phyloP scores from a whole-genome alignment of 2,113 vertebrate genomes.

The Patagioenas fasciata region DNA sequence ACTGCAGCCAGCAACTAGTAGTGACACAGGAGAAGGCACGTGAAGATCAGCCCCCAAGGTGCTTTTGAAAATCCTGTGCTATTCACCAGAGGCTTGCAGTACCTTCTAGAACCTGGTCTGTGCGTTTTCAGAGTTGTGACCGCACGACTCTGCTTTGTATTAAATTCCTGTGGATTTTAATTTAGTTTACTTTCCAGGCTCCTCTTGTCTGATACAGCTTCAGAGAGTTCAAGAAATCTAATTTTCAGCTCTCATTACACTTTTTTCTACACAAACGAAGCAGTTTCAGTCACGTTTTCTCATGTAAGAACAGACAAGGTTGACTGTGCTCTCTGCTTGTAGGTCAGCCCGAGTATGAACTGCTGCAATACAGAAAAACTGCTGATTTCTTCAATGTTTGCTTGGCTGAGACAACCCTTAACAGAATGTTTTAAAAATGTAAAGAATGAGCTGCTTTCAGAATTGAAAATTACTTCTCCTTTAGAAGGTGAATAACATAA shows the following conservation, averaged over 20 bases:
- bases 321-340: not conserved
- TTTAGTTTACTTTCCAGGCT: not conserved
- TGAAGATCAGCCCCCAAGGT: not conserved
- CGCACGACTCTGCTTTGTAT: not conserved
- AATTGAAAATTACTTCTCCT: not conserved
- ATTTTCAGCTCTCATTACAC: not conserved
- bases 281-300: not conserved
- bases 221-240: not conserved
- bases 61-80: not conserved
- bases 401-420: not conserved
- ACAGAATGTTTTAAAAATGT: not conserved
- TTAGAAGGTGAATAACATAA: not conserved
- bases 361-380: not conserved
- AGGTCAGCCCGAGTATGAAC: not conserved
- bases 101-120: not conserved
- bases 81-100: not conserved
- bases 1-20: not conserved
- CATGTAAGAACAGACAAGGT: not conserved
- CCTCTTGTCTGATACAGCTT: not conserved
- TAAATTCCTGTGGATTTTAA: not conserved
- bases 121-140: not conserved
- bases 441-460: not conserved
- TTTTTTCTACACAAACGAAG: not conserved
- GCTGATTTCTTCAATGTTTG: not conserved
- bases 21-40: not conserved